Evolutionary conservation across 2,888 invertebrate genomes (phyloP).

Genomic region (Nesidiocoris tenuis): DNA sequence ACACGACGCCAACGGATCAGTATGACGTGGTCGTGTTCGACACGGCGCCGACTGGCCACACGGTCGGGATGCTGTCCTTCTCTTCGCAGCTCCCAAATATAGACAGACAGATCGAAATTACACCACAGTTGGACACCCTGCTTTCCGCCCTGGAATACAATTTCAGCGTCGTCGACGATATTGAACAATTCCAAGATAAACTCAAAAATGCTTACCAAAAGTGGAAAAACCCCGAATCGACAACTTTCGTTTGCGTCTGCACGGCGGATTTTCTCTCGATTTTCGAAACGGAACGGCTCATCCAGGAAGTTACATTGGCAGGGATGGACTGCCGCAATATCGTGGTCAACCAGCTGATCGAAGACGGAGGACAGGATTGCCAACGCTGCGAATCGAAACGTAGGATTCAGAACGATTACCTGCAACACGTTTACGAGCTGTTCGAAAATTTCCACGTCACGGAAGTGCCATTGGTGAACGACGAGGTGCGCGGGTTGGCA

Average conservation of each 20-base stretch:
- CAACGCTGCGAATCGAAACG: conserved; percentile 85
- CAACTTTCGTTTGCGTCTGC: conserved; percentile 98
- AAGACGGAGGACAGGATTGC: conserved; percentile 71
- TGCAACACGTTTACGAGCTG: conserved; percentile 93
- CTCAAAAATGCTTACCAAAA: conserved; percentile 87
- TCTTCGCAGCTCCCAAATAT: conserved; percentile 97
- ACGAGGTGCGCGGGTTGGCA: conserved; percentile 87
- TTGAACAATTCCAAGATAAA: too few relatives aligned
- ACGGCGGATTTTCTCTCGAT: conserved; percentile 98
- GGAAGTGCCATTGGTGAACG: conserved; percentile 87
- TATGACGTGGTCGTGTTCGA: conserved; percentile 99
- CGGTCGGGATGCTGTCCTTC: conserved; percentile 90
- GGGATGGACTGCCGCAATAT: conserved; percentile 98
- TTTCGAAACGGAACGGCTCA: conserved; percentile 96
- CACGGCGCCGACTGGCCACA: conserved; percentile 99
- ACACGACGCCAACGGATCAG: conserved; percentile 97
- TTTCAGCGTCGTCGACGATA: conserved; percentile 60
- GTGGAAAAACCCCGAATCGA: conserved; percentile 94
- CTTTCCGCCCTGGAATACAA: conserved; percentile 87
- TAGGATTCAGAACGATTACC: conserved; percentile 90
- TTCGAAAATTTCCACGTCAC: conserved; percentile 98
- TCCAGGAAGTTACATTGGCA: conserved; percentile 92
- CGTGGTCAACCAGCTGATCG: conserved; percentile 91
- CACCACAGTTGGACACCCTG: conserved; percentile 78
- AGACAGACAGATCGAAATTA: conserved; percentile 86